Evolutionary conservation across 2,888 invertebrate genomes (phyloP).

Genomic region (Eupithecia vulgata): DNA sequence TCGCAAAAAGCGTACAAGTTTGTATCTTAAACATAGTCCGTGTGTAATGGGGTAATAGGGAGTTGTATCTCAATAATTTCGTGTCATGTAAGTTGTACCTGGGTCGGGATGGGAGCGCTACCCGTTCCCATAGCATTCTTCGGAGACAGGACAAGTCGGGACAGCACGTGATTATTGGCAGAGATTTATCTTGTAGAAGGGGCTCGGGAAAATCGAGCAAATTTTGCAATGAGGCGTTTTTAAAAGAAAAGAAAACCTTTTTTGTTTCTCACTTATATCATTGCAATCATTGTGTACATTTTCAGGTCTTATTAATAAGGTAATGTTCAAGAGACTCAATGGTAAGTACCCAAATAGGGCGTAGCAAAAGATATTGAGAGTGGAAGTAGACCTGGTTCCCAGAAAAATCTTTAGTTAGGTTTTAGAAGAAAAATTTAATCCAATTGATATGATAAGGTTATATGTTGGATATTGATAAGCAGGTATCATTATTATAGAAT

Average conservation of each 20-base stretch:
- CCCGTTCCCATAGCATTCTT: conserved; percentile 79
- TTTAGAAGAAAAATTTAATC: too few relatives aligned
- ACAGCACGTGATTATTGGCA: conserved; percentile 59
- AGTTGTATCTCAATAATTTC: conserved; percentile 69
- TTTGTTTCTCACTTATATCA: too few relatives aligned
- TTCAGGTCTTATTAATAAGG: too few relatives aligned
- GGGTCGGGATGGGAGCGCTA: conserved; percentile 50
- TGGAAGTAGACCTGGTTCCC: too few relatives aligned
- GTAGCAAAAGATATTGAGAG: too few relatives aligned
- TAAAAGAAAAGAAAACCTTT: not conserved
- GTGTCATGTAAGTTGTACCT: conserved; percentile 62
- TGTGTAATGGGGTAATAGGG: conserved; percentile 65
- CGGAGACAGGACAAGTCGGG: conserved; percentile 56
- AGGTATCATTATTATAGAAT: too few relatives aligned
- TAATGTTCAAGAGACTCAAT: too few relatives aligned
- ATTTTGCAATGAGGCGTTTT: not conserved
- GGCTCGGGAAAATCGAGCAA: not conserved
- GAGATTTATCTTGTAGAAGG: conserved; percentile 48
- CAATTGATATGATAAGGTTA: too few relatives aligned
- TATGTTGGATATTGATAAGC: too few relatives aligned
- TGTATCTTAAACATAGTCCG: conserved; percentile 37
- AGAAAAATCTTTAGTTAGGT: too few relatives aligned
- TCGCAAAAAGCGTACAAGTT: conserved; percentile 20
- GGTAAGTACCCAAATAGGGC: too few relatives aligned
- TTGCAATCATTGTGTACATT: too few relatives aligned